Evolutionary conservation across 2,888 invertebrate genomes (phyloP), one percentile per base, ranked within the genome.

Genomic region (Mythimna albipuncta): DNA sequence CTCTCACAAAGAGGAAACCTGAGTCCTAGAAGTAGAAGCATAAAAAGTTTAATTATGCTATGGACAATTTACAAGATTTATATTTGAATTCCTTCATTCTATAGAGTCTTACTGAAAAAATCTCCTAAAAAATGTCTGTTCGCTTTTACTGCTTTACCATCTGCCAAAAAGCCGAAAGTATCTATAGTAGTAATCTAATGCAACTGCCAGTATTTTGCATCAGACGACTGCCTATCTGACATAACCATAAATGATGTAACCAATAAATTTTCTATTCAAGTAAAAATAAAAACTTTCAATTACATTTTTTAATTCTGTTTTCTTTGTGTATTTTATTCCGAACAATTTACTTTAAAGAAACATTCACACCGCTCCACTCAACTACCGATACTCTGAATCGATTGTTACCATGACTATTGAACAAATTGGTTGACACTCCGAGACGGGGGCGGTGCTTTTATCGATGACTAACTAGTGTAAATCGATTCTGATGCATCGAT

Each of bases 381-480:
- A 85, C 83, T 83, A 85, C 82, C 76, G 79, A 86, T 85, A 77
- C 77, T 72, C 72, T 65, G 63, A 82, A 85, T 87, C 86, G 83
- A 91, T 91, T 90, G 87, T 90, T 87, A 88, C 88, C 89, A 83
- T 87, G 83, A 83, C 85, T 87, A 89, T 89, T 86, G 85, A 90
- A 89, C 92, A 90, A 92, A 92, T 92, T 90, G 91, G 87, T 85
- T 88, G 87, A 90, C 90, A 90, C 91, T 85, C 84, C 85, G 84
- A 86, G 83, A 83, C 79, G 79, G 77, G 61, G 86, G 88, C 91
- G 88, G 89, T 85, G 84, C 87, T 86, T 89, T 89, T 88, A 90
- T 89, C 89, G 89, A 90, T 88, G 82, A 83, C 81, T 89, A 90
- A 92, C 90, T 89, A 90, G 90, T 91, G 89, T 90, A 91, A 93